Evolutionary conservation across 2,113 vertebrate genomes (phyloP).

Genomic region (Copsychus sechellarum): DNA sequence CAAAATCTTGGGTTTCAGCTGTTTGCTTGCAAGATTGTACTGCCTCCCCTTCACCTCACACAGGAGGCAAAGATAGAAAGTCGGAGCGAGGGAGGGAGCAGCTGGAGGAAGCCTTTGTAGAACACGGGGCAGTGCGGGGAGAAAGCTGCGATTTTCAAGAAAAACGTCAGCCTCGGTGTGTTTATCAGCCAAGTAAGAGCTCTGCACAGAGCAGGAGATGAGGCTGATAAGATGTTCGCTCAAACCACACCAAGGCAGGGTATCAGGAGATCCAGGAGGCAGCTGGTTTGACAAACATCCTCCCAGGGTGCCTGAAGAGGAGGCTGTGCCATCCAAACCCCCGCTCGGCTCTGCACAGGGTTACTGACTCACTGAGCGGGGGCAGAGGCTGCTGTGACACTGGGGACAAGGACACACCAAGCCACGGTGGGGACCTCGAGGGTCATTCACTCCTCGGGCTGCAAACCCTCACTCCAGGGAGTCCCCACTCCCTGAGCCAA

Average conservation of each 20-base stretch:
- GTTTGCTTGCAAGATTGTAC: not conserved
- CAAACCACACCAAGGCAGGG: conserved; percentile 8
- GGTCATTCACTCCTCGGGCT: not conserved
- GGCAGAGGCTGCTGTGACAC: not conserved
- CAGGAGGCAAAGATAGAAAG: not conserved
- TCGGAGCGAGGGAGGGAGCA: not conserved
- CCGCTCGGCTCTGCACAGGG: rapidly evolving
- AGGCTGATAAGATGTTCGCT: not conserved
- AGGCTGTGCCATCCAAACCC: not conserved
- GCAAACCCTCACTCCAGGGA: not conserved
- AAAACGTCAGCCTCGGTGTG: not conserved
- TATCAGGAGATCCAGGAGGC: conserved; percentile 6
- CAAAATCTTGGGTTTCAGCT: not conserved
- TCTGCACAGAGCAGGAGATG: conserved; percentile 11
- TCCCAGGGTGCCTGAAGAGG: not conserved
- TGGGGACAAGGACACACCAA: rapidly evolving
- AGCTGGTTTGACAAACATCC: conserved; percentile 58
- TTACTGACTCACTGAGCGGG: not conserved
- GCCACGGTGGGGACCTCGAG: rapidly evolving
- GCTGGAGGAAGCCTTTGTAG: not conserved
- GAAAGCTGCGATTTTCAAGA: not conserved
- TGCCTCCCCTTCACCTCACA: not conserved
- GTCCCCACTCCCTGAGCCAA: rapidly evolving
- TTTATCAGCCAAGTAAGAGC: not conserved
- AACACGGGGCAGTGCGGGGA: not conserved